Evolutionary conservation across 2,888 invertebrate genomes (phyloP).

Genomic region (Hemistola chrysoprasaria): DNA sequence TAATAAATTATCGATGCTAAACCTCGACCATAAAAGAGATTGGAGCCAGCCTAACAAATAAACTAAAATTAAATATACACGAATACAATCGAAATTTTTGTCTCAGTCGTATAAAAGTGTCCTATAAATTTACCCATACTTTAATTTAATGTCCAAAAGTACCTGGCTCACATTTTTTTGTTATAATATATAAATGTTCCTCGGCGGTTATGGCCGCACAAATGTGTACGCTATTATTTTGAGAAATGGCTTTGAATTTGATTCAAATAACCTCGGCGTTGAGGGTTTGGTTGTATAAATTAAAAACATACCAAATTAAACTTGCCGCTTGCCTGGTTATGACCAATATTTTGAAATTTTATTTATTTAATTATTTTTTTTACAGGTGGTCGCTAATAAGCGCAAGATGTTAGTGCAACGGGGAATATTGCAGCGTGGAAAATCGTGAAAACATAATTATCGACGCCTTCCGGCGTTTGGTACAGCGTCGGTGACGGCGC

Average conservation of each 20-base stretch:
- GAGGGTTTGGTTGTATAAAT: constrained; percentile 21
- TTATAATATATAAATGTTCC: constrained; percentile 74
- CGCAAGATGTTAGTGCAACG: not conserved
- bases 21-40: constrained; percentile 73
- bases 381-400: constrained; percentile 9
- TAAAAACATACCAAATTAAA: not conserved
- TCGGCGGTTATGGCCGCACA: constrained; percentile 73
- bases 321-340: too few relatives aligned
- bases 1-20: constrained; percentile 77
- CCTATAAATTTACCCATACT: constrained; percentile 82
- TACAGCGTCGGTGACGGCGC: constrained; percentile 46
- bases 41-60: constrained; percentile 77
- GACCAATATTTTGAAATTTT: too few relatives aligned
- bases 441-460: too few relatives aligned
- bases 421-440: too few relatives aligned
- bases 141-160: constrained; percentile 82
- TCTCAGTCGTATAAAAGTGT: constrained; percentile 81
- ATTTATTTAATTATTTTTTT: constrained; percentile 13
- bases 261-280: constrained; percentile 47
- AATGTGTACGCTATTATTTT: constrained; percentile 77
- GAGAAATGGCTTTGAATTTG: constrained; percentile 75
- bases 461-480: too few relatives aligned
- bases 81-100: constrained; percentile 81
- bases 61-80: constrained; percentile 82
- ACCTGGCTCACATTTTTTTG: constrained; percentile 76